Percentiles rank a stretch among this genome's conserved stretches.
Conservation (phyloP, 23 tunicate genomes). For the Styela clava region DNA sequence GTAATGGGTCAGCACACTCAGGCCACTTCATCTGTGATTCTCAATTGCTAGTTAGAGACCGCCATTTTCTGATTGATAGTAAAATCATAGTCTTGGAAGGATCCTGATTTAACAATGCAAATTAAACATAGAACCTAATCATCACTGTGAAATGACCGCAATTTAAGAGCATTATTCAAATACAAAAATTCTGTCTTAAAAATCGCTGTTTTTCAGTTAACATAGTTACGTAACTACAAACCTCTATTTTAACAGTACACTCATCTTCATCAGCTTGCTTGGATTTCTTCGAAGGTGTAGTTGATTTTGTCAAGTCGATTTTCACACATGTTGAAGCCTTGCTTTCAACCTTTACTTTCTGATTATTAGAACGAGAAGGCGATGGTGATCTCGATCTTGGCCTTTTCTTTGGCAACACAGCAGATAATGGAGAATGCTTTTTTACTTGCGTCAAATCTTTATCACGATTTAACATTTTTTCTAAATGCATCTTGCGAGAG, state of each 20-base stretch:
- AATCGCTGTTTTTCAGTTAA: too few species aligned
- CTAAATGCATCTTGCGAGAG: not conserved
- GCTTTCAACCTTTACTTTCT: not conserved
- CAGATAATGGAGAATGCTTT: not conserved
- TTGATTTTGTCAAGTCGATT: not conserved
- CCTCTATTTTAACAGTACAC: too few species aligned
- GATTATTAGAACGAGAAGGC: not conserved
- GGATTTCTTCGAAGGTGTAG: not conserved
- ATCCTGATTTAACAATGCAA: too few species aligned
- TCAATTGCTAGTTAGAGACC: too few species aligned
- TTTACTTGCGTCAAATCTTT: not conserved
- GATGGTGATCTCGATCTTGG: not conserved
- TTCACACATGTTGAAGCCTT: not conserved
- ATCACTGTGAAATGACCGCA: too few species aligned
- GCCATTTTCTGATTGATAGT: too few species aligned
- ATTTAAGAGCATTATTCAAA: too few species aligned
- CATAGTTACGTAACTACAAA: not conserved
- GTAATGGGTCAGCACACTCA: too few species aligned
- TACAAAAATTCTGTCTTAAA: too few species aligned
- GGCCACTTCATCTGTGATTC: too few species aligned
- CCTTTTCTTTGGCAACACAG: not conserved
- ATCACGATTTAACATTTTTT: not conserved
- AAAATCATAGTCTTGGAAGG: too few species aligned
- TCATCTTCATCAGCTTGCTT: not conserved
- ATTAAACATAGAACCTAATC: too few species aligned